Percentiles rank a stretch among this genome's conserved stretches.
Conservation (phyloP, 2,888 invertebrate genomes). For the Encarsia formosa region DNA sequence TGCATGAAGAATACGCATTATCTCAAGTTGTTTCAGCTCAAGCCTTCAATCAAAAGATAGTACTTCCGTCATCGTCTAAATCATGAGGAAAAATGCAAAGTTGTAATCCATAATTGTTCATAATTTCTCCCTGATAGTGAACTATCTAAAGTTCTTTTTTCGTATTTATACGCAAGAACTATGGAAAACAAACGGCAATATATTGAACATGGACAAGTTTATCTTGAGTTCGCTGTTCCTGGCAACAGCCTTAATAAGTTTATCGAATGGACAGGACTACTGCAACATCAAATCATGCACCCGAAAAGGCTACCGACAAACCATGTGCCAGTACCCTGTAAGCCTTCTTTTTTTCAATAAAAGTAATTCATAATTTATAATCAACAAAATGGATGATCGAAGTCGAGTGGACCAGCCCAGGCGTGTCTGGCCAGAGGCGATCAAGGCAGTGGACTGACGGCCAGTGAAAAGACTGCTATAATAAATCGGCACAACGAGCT, state of each 20-base stretch:
- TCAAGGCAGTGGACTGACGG: not conserved
- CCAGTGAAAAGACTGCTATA: slow-evolving; percentile 17
- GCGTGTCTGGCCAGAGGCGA: not conserved
- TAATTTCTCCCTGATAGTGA: too few relatives aligned
- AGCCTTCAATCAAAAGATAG: too few relatives aligned
- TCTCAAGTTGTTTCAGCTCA: too few relatives aligned
- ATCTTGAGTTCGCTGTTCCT: not conserved
- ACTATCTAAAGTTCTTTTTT: too few relatives aligned
- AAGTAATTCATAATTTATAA: too few relatives aligned
- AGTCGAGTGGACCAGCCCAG: not conserved
- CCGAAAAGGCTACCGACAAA: not conserved
- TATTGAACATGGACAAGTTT: not conserved
- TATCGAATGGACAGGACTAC: not conserved
- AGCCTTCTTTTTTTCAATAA: too few relatives aligned
- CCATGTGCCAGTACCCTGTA: not conserved
- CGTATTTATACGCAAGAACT: too few relatives aligned
- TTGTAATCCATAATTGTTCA: too few relatives aligned
- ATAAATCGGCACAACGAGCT: slow-evolving; percentile 27
- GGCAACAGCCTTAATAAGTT: not conserved
- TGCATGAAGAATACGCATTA: too few relatives aligned
- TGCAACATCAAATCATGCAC: not conserved
- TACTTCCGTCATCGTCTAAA: too few relatives aligned
- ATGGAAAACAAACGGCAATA: not conserved
- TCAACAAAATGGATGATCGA: too few relatives aligned
- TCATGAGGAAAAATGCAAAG: too few relatives aligned